phyloP scores from a whole-genome alignment of 2,888 invertebrate genomes.

The Adela reaumurella region DNA sequence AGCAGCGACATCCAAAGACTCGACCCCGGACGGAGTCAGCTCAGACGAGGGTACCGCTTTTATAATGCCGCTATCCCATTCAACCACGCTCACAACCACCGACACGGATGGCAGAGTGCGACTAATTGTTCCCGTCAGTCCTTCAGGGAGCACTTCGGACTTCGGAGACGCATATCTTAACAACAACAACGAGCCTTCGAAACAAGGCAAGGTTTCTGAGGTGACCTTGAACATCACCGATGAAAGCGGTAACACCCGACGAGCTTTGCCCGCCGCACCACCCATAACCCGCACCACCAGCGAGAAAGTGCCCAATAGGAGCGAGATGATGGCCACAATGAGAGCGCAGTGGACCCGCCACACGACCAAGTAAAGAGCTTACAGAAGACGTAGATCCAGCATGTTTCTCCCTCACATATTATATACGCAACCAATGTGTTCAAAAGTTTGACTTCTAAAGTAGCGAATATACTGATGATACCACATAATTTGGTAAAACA shows the following conservation, averaged over 20 bases:
- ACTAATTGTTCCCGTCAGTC: conserved; percentile 61
- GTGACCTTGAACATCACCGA: conserved; percentile 57
- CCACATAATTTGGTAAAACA: too few species aligned
- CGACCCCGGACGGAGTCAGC: conserved; percentile 31
- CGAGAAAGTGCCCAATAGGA: conserved; percentile 81
- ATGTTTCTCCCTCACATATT: too few species aligned
- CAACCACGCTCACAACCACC: conserved; percentile 58
- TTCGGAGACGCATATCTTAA: conserved; percentile 13
- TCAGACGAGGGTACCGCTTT: conserved; percentile 33
- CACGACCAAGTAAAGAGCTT: conserved; percentile 68
- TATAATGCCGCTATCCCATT: conserved; percentile 65
- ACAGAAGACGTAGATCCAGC: too few species aligned
- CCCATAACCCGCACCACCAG: conserved; percentile 76
- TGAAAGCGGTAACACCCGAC: conserved; percentile 40
- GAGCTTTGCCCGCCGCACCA: conserved; percentile 51
- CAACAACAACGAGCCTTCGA: conserved; percentile 18
- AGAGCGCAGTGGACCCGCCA: conserved; percentile 83
- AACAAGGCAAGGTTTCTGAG: conserved; percentile 25
- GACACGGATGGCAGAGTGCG: conserved; percentile 59
- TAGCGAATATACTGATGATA: too few species aligned
- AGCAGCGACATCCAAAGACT: conserved; percentile 47
- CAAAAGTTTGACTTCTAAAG: too few species aligned
- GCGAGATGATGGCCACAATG: conserved; percentile 80
- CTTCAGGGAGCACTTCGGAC: conserved; percentile 33
- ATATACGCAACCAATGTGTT: too few species aligned